A percentile compares a stretch with the other conserved stretches of the same genome.
phyloP scores from a whole-genome alignment of 2,888 invertebrate genomes.

The Drosophila monieri region DNA sequence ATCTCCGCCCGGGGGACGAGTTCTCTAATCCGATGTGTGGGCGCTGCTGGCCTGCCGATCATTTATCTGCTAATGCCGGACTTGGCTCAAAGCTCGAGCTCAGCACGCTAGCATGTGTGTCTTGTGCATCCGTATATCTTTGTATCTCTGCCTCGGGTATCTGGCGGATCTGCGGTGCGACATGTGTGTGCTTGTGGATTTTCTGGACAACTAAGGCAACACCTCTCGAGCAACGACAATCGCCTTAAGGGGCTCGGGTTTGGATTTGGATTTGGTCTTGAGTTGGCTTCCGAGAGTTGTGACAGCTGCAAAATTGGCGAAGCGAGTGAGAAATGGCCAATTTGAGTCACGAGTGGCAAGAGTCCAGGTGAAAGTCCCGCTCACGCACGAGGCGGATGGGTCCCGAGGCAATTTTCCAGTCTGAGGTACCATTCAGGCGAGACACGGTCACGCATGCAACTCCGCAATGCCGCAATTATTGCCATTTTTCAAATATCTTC shows the following conservation, averaged over 20 bases:
- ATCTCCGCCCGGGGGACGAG: slow-evolving; percentile 5
- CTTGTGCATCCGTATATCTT: slow-evolving; percentile 9
- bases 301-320: slow-evolving; percentile 39
- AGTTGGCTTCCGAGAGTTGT: slow-evolving; percentile 27
- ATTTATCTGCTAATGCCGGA: slow-evolving; percentile 45
- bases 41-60: slow-evolving; percentile 49
- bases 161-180: slow-evolving; percentile 20
- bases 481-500: slow-evolving; percentile 18
- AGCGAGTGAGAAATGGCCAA: slow-evolving; percentile 40
- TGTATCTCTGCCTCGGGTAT: slow-evolving; percentile 14
- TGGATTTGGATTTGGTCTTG: not conserved
- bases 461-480: slow-evolving; percentile 11
- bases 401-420: slow-evolving; percentile 25
- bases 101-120: not conserved
- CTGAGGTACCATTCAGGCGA: slow-evolving; percentile 33
- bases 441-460: slow-evolving; percentile 31
- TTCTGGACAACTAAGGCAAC: slow-evolving; percentile 40
- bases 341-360: slow-evolving; percentile 28
- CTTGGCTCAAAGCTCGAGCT: slow-evolving; percentile 21
- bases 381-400: slow-evolving; percentile 37
- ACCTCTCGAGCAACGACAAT: slow-evolving; percentile 25
- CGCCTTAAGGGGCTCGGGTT: slow-evolving; percentile 37
- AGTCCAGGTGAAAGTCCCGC: slow-evolving; percentile 37
- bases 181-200: slow-evolving; percentile 23
- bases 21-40: slow-evolving; percentile 60